Conservation (phyloP, 2,113 vertebrate genomes). For the Salvelinus sp. region DNA sequence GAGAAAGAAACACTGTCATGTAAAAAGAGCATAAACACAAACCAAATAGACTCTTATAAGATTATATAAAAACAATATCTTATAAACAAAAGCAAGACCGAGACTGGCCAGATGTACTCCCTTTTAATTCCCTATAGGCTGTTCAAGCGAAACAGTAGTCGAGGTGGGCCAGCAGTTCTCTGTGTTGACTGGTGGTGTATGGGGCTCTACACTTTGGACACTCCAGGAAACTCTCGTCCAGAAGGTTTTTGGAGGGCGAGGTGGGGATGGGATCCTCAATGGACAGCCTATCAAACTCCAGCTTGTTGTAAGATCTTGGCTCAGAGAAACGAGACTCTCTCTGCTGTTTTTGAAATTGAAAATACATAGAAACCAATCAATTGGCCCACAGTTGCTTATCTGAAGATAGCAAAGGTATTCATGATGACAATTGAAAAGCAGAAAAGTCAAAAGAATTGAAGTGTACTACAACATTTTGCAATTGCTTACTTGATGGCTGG, state of each 20-base stretch:
- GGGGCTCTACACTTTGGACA: slow-evolving; percentile 85
- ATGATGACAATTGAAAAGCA: not conserved
- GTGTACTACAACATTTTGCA: not conserved
- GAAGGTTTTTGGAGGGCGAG: slow-evolving; percentile 72
- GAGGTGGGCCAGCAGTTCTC: slow-evolving; percentile 88
- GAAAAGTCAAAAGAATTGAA: not conserved
- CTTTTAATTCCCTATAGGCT: not conserved
- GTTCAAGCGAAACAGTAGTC: slow-evolving; percentile 85
- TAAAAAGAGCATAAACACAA: no score
- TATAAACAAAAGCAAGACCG: no score
- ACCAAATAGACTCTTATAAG: no score
- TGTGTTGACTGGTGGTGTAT: slow-evolving; percentile 88
- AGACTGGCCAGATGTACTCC: slow-evolving; percentile 1
- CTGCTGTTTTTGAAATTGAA: slow-evolving; percentile 72
- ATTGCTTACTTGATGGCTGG: slow-evolving; percentile 63
- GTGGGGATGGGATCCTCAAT: slow-evolving; percentile 44
- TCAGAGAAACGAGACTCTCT: slow-evolving; percentile 63
- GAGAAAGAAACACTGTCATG: no score
- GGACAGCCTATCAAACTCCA: slow-evolving; percentile 71
- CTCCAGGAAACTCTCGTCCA: slow-evolving; percentile 92
- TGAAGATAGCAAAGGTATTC: not conserved
- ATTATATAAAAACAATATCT: no score
- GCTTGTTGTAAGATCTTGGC: slow-evolving; percentile 64
- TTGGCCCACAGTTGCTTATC: not conserved
- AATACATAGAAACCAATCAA: not conserved